Conservation (phyloP, 2,888 invertebrate species). For the Lamellibrachia satsuma region DNA sequence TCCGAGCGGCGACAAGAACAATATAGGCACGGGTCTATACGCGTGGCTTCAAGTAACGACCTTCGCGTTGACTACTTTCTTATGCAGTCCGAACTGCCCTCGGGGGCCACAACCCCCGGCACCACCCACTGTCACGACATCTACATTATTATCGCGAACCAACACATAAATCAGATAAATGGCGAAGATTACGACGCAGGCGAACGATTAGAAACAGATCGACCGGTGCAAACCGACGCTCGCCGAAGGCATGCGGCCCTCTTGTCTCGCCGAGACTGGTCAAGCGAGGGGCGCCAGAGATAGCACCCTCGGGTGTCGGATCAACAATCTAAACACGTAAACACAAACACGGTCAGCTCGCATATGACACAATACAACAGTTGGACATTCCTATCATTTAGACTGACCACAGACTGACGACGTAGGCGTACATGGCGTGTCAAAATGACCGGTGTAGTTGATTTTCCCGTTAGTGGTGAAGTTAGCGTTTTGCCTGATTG, state of each 20-base stretch:
- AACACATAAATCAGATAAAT: conserved; percentile 6
- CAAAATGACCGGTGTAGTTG: not conserved
- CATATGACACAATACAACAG: not conserved
- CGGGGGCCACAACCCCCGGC: not conserved
- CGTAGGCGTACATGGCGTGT: not conserved
- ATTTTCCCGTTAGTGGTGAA: too few relatives aligned
- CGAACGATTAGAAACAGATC: conserved; percentile 17
- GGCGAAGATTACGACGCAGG: not conserved
- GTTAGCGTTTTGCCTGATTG: too few relatives aligned
- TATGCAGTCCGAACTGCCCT: not conserved
- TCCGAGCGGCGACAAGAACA: not conserved
- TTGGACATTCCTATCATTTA: not conserved
- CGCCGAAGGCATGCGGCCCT: not conserved
- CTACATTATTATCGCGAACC: not conserved
- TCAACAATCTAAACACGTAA: not conserved
- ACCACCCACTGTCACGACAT: not conserved
- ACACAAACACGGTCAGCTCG: not conserved
- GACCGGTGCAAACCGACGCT: not conserved
- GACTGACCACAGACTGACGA: not conserved
- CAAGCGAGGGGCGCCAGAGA: not conserved
- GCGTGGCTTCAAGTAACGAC: not conserved
- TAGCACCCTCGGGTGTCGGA: not conserved
- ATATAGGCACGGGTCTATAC: not conserved
- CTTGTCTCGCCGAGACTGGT: not conserved
- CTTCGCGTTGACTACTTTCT: conserved; percentile 4